Base-by-base conservation (phyloP, 1,140 invertebrate genomes). In the Bicyclus anynana region DNA sequence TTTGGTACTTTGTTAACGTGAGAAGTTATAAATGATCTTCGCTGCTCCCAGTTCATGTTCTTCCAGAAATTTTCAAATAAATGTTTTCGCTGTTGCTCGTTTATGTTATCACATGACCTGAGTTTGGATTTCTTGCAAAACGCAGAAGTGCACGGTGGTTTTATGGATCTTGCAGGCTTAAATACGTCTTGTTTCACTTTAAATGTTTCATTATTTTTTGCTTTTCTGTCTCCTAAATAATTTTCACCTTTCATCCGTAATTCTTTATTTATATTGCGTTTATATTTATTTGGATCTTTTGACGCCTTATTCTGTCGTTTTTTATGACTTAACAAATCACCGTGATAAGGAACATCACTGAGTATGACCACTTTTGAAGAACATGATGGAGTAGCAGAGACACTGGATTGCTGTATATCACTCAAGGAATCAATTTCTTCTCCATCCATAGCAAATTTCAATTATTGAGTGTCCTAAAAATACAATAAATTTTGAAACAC, bases 61-160 rank as follows among this genome's bases (percentile, higher is more conserved):
- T 59, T 37, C 48, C 47, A 59, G 20, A 48, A 53, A 49, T 52
- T 55, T 33, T 44, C 37, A 59, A 65, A 65, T 33, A 65, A 59
- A 52, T 59, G 20, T 48, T 65, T n/a, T 16, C 57, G 29, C 47
- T 59, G 44, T 56, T 59, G n/a, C 42, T 59, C 48, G 16, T 58
- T 48, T 59, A 56, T 59, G 33, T 59, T 65, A 13, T 56, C 49
- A 59, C 56, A 65, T 52, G 38, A 42, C 29, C 56, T 27, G 48
- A 65, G 53, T 56, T 65, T 65, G 0, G 57, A 65, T 59, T 65
- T 65, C 53, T 59, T 65, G 40, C 56, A 65, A 55, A 65, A 64
- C 20, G 55, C 35, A 54, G 55, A 54, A 50, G 46, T 59, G 49
- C 56, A 59, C 48, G 44, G 40, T 51, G 53, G 27, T 52, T 53